These are phyloP conservation scores for Cistogaster globosa DNA, from an alignment of 2,888 invertebrate species.

Conservation along the genomic window DNA sequence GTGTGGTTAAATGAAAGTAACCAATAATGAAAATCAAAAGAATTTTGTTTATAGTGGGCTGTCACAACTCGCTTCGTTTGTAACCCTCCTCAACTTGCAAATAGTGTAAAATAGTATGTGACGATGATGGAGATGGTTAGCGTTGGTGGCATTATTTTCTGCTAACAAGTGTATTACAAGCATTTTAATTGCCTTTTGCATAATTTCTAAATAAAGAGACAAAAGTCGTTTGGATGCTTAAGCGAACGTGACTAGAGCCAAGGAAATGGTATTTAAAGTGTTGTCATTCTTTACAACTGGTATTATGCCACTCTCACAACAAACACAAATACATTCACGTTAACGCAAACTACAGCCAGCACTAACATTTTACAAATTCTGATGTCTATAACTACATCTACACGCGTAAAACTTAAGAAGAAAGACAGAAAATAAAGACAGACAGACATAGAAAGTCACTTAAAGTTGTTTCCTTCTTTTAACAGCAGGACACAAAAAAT, in stretches of 20 bases:
- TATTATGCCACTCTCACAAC: slow-evolving; percentile 33
- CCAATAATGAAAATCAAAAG: slow-evolving; percentile 19
- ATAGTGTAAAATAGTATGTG: slow-evolving; percentile 1
- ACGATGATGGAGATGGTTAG: neutral
- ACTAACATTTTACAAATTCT: slow-evolving; percentile 17
- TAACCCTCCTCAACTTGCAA: neutral
- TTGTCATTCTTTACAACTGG: slow-evolving; percentile 58
- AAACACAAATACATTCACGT: slow-evolving; percentile 11
- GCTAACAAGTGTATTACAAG: slow-evolving; percentile 68
- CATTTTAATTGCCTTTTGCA: slow-evolving; percentile 77
- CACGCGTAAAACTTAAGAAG: neutral
- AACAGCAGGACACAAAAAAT: slow-evolving; percentile 32
- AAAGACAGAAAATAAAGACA: slow-evolving; percentile 6
- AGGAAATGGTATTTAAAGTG: slow-evolving; percentile 70
- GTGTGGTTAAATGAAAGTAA: slow-evolving; percentile 54
- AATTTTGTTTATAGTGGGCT: neutral
- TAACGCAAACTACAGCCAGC: neutral
- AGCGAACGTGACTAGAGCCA: slow-evolving; percentile 67
- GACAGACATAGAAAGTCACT: slow-evolving; percentile 60
- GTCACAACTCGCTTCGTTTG: neutral
- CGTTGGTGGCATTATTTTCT: slow-evolving; percentile 29
- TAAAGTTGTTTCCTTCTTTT: slow-evolving; percentile 62
- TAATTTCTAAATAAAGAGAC: slow-evolving; percentile 73
- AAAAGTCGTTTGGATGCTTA: slow-evolving; percentile 69
- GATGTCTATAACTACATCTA: slow-evolving; percentile 3